These are phyloP conservation scores for Aplodontia rufa DNA, from an alignment of 2,113 vertebrate species.

Conservation along the genomic window DNA sequence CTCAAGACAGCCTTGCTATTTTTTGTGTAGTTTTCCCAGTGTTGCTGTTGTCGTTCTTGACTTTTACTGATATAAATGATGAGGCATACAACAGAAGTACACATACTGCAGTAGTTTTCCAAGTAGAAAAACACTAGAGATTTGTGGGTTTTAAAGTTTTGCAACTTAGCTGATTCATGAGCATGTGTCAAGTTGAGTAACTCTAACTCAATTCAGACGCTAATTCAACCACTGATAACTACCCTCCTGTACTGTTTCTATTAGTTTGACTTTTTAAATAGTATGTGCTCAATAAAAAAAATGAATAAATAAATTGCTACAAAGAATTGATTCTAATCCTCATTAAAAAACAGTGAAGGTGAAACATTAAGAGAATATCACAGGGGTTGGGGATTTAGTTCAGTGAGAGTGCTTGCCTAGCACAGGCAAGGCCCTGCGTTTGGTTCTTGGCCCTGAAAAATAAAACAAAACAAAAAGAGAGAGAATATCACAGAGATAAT, in stretches of 20 bases:
- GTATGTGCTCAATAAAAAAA: not conserved
- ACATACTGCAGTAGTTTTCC: not conserved
- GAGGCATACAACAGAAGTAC: not conserved
- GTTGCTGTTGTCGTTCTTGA: not conserved
- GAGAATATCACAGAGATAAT: no score
- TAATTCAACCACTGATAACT: not conserved
- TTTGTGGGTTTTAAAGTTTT: not conserved
- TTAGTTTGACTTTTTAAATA: not conserved
- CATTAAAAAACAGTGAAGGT: not conserved
- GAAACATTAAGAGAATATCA: not conserved
- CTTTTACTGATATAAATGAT: not conserved
- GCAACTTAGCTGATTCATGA: not conserved
- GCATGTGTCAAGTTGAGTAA: not conserved
- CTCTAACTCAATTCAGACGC: not conserved
- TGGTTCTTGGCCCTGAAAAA: no score
- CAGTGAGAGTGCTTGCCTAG: no score
- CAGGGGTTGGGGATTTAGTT: no score
- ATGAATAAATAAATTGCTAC: not conserved
- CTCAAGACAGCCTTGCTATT: not conserved
- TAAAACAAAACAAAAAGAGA: no score
- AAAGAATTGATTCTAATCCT: not conserved
- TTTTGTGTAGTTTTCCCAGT: not conserved
- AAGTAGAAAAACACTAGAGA: not conserved
- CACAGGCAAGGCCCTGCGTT: no score
- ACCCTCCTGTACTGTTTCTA: not conserved